phyloP scores from a whole-genome alignment of 2,888 invertebrate species.

The Hermaeophaga mercurialis region DNA sequence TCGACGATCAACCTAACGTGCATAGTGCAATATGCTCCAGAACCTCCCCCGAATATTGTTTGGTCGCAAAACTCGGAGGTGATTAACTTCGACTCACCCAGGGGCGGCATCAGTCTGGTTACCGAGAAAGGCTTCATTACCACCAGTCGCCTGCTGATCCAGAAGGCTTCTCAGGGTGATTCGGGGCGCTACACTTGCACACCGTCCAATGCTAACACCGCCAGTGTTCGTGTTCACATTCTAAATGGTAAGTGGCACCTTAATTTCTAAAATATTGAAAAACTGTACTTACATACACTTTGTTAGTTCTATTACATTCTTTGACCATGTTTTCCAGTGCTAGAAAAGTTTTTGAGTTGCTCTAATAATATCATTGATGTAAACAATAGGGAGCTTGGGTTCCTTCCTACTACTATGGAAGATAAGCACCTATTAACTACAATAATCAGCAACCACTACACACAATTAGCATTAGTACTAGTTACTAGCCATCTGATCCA shows the following conservation, averaged over 20 bases:
- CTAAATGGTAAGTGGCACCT: constrained; percentile 88
- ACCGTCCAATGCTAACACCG: constrained; percentile 82
- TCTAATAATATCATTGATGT: too few relatives aligned
- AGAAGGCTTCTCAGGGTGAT: constrained; percentile 78
- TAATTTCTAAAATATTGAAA: too few relatives aligned
- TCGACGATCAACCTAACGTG: constrained; percentile 90
- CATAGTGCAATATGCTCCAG: constrained; percentile 81
- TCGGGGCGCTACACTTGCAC: constrained; percentile 84
- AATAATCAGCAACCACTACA: too few relatives aligned
- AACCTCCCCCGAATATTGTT: constrained; percentile 80
- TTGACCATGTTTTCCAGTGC: too few relatives aligned
- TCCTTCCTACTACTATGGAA: too few relatives aligned
- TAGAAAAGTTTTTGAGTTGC: too few relatives aligned
- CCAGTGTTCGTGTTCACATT: constrained; percentile 81
- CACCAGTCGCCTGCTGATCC: constrained; percentile 81
- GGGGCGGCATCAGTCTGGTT: constrained; percentile 85
- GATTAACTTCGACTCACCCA: constrained; percentile 88
- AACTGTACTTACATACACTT: too few relatives aligned
- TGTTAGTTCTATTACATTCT: too few relatives aligned
- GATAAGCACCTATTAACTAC: too few relatives aligned
- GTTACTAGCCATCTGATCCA: too few relatives aligned
- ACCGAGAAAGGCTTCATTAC: constrained; percentile 85
- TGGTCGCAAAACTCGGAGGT: constrained; percentile 81
- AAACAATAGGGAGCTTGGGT: neutral
- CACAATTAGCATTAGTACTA: too few relatives aligned